Evolutionary conservation across 2,797 vertebrate genomes (phyloP).

Genomic region (Serranus cabrilla): DNA sequence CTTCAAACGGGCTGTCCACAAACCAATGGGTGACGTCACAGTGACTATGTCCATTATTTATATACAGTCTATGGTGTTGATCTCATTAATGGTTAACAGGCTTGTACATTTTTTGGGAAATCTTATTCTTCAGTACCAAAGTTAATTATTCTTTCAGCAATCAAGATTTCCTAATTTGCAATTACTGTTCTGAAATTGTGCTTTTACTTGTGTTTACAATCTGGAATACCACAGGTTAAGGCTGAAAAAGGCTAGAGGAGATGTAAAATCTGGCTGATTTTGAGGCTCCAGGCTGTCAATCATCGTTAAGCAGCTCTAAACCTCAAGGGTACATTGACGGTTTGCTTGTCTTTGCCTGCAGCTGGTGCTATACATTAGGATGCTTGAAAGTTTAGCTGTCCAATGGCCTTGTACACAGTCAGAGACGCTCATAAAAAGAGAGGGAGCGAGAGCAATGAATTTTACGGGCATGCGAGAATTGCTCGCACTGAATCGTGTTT

Average conservation of each 20-base stretch:
- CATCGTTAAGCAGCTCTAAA: constrained; percentile 69
- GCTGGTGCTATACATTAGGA: constrained; percentile 60
- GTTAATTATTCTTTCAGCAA: constrained; percentile 1
- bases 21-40: too few relatives aligned
- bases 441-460: constrained; percentile 49
- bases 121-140: constrained; percentile 5
- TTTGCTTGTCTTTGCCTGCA: constrained; percentile 64
- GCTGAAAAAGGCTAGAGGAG: constrained; percentile 38
- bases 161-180: constrained; percentile 16
- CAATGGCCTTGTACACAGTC: constrained; percentile 60
- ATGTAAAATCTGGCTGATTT: constrained; percentile 58
- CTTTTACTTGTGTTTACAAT: constrained; percentile 1
- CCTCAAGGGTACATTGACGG: constrained; percentile 70
- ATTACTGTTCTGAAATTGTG: neutral
- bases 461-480: constrained; percentile 55
- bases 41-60: too few relatives aligned
- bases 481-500: constrained; percentile 48
- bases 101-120: neutral
- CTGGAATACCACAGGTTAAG: constrained; percentile 14
- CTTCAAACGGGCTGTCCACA: too few relatives aligned
- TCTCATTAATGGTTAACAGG: neutral
- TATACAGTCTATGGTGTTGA: neutral
- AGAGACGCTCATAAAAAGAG: constrained; percentile 64
- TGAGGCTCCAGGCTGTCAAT: constrained; percentile 62
- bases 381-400: constrained; percentile 58